Conservation (phyloP, 2,888 invertebrate species). For the Trileptium ribeirensis region DNA sequence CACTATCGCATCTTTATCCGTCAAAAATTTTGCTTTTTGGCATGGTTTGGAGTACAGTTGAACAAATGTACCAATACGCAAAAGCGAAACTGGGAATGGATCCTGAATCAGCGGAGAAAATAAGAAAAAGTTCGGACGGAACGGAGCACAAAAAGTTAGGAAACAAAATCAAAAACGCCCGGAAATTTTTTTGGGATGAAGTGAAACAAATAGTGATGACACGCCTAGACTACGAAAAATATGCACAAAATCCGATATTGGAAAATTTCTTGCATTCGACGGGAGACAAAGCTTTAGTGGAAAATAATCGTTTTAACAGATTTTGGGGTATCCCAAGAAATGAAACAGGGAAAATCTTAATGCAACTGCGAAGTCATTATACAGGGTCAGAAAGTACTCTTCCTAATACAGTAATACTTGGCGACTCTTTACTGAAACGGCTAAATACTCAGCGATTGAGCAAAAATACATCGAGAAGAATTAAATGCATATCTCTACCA, state of each 20-base stretch:
- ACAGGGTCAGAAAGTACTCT: neutral
- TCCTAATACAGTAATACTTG: neutral
- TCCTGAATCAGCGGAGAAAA: neutral
- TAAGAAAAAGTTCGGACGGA: neutral
- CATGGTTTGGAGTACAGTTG: neutral
- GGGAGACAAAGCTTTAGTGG: neutral
- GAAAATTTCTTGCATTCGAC: neutral
- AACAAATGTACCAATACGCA: neutral
- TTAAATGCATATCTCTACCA: neutral
- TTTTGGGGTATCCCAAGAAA: neutral
- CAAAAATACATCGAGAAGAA: neutral
- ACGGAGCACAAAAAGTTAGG: neutral
- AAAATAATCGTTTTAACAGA: neutral
- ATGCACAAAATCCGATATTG: neutral
- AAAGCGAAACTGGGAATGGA: neutral
- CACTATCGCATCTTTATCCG: neutral
- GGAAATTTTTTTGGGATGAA: neutral
- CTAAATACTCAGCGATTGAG: neutral
- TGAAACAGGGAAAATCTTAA: neutral
- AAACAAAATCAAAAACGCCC: neutral
- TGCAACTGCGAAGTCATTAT: neutral
- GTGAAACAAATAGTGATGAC: neutral
- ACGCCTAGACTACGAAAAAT: neutral
- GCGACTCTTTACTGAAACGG: neutral
- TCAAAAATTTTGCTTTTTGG: neutral